Conservation (phyloP, 2,797 vertebrate genomes). For the Sebastes wilsoni region DNA sequence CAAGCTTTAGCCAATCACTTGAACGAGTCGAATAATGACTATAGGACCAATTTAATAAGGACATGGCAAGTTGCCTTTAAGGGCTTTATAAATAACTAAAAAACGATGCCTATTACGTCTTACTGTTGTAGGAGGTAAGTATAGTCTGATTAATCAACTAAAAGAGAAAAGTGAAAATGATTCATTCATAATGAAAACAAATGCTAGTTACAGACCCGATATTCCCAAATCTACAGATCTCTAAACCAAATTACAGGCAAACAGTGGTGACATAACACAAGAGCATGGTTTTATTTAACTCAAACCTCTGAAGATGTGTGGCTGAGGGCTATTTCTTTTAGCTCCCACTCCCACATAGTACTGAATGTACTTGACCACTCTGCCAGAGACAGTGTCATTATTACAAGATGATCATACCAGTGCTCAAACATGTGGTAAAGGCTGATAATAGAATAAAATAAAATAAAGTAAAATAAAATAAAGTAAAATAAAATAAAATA, state of each 20-base stretch:
- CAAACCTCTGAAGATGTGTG: conserved; percentile 40
- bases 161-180: not conserved
- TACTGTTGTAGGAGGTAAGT: no score
- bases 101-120: no score
- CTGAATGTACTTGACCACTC: not conserved
- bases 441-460: not conserved
- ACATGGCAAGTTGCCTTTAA: no score
- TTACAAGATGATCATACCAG: not conserved
- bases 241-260: conserved; percentile 11
- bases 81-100: no score
- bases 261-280: conserved; percentile 31
- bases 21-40: no score
- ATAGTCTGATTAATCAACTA: not conserved
- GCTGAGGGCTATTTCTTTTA: conserved; percentile 10
- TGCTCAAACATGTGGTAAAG: not conserved
- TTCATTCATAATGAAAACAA: not conserved
- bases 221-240: not conserved
- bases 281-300: conserved; percentile 27
- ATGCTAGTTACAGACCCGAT: not conserved
- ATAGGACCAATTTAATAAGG: no score
- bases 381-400: conserved; percentile 5
- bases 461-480: no score
- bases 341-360: conserved; percentile 20
- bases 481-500: not conserved
- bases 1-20: no score